These are phyloP conservation scores for Rhynchonycteris naso DNA, from an alignment of 2,797 vertebrate species.

Conservation along the genomic window DNA sequence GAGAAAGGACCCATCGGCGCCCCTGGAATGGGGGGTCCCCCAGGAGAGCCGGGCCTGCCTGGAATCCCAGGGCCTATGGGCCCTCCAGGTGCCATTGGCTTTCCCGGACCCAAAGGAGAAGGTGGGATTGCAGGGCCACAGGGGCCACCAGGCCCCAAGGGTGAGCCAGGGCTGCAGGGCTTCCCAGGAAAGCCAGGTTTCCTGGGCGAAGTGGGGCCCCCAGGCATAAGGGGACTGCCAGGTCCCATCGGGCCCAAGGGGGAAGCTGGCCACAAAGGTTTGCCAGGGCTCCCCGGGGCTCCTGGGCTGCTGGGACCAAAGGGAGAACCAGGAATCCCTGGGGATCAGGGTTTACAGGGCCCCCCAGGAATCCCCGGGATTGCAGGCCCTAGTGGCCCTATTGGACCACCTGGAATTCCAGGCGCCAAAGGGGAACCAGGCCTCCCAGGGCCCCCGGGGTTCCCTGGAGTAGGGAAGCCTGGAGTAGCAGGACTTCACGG, in stretches of 20 bases:
- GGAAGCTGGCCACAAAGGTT: constrained; percentile 91
- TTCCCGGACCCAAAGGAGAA: constrained; percentile 95
- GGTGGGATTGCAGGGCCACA: constrained; percentile 89
- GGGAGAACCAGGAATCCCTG: constrained; percentile 91
- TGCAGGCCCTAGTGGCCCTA: constrained; percentile 93
- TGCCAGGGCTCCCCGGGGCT: constrained; percentile 90
- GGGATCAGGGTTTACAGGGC: constrained; percentile 92
- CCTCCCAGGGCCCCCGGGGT: constrained; percentile 91
- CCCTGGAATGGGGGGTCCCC: constrained; percentile 91
- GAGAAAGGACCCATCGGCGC: constrained; percentile 93
- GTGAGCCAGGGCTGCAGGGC: constrained; percentile 92
- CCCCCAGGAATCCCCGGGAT: constrained; percentile 96
- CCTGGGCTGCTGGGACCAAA: constrained; percentile 91
- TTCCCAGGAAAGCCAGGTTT: constrained; percentile 93
- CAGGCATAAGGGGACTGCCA: constrained; percentile 92
- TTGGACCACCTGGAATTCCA: constrained; percentile 94
- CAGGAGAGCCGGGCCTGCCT: constrained; percentile 91
- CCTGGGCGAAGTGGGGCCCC: constrained; percentile 92
- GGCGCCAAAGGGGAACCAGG: constrained; percentile 94
- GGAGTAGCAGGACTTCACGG: constrained; percentile 92
- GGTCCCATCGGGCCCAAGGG: constrained; percentile 94
- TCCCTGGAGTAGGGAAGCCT: constrained; percentile 92
- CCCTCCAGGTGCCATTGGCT: constrained; percentile 91
- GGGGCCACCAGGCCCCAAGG: constrained; percentile 91
- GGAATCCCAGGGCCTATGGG: constrained; percentile 94